Evolutionary conservation across 2,888 invertebrate genomes (phyloP), one percentile per base, ranked within the genome.

Genomic region (Agrotis clavis): DNA sequence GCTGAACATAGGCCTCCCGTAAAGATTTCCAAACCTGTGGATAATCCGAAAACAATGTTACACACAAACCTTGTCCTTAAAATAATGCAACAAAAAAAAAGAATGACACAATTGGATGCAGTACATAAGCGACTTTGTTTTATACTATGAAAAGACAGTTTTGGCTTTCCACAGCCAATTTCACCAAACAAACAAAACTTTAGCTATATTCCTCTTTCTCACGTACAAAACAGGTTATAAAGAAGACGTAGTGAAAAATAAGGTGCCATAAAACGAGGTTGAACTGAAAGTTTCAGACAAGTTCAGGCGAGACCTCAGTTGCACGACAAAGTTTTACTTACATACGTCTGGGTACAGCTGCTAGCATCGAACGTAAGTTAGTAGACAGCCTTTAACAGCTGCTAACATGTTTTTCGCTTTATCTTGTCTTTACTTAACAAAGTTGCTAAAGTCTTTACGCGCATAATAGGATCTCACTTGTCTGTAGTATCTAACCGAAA

Each of bases 311-410:
- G 1, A 45, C 14, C 45, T 45, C n/a, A 45, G 13, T 30, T 50
- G 59, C 11, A 2, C 7, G 14, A 14, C 9, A 41, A 41, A 69
- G 70, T 70, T 70, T 51, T 25, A 48, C 30, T 7, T 53, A 53
- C 6, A 2, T 13, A 54, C 2, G 5, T 45, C 14, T 4, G 11
- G 6, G 16, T 13, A 61, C 4, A 41, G 41, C 41, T 41, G 41
- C 41, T 41, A 41, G 41, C 41, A 9, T 11, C 11, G 9, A n/a
- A 41, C 2, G 41, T 41, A 4, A 4, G 13, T 0, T n/a, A 47
- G 19, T 57, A 19, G 13, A 9, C 2, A 56, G 16, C 1, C 41
- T 56, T 35, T 16, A n/a, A 57, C 35, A 57, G 57, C 21, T 56
- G 2, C 16, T 21, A 11, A 16, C 5, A n/a, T n/a, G 1, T 48